Base-by-base conservation (phyloP, 2,113 vertebrate species). In the Hemicordylus capensis region DNA sequence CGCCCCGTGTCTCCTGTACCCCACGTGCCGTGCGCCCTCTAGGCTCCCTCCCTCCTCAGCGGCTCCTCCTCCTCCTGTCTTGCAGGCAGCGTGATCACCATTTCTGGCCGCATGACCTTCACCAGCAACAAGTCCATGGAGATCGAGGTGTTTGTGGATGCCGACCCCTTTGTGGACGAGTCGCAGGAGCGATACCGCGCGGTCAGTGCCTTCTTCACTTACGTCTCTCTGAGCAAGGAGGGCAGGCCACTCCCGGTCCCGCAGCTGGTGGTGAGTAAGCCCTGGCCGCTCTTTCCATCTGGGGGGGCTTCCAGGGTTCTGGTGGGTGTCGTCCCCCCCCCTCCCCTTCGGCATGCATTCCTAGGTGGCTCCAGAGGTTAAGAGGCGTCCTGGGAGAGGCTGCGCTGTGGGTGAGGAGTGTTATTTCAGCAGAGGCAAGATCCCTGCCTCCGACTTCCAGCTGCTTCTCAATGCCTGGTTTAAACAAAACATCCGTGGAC, bases 71-170 rank as follows among this genome's bases (percentile, higher is more conserved):
- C 28, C 31, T 82, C 70, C 12, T 1, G 1, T 56, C 72, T 85
- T 0, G 0, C 95, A 99, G 99, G 98, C 70, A 98, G 92, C 0
- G 97, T 99, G 92, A 95, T 99, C 92, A 98, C 98, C 1, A 97
- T 99, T 84, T 98, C 97, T 0, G 99, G 99, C 11, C 96, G 98
- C 78, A 97, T 99, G 97, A 99, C 98, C 28, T 99, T 99, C 94
- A 97, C 97, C 0, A 99, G 99, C 94, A 98, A 97, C 90, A 98
- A 97, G 81, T 99, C 99, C 39, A 99, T 99, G 98, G 99, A 99
- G 89, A 99, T 99, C 0, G 98, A 99, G 90, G 98, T 99, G 82
- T 94, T 99, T 89, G 99, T 99, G 77, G 98, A 99, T 0, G 98
- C 97, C 0, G 96, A 98, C 90, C 96, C 96, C 0, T 93, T 99